phyloP scores from a whole-genome alignment of 2,113 vertebrate genomes.

The Crypturellus undulatus region DNA sequence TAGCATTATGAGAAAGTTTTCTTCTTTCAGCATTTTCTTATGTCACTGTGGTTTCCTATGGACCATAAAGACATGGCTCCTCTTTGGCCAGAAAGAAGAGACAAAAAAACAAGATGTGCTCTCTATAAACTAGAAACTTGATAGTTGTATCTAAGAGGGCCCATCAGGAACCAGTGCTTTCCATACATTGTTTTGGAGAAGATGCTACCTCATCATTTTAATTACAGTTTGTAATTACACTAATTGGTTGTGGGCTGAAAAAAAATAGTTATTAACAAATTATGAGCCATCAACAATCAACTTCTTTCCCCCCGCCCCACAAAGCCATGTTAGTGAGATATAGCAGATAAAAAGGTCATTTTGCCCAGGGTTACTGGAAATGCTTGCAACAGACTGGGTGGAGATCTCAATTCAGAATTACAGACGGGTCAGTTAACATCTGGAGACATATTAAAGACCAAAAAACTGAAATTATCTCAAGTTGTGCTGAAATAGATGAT shows the following conservation, averaged over 20 bases:
- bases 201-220: not conserved
- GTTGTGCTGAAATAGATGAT: not conserved
- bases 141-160: not conserved
- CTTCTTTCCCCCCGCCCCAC: not conserved
- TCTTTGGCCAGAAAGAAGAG: not conserved
- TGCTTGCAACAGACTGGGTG: accelerated
- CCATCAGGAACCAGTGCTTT: not conserved
- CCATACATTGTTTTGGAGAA: not conserved
- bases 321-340: not conserved
- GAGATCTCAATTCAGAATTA: not conserved
- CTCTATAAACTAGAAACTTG: not conserved
- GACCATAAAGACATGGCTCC: not conserved
- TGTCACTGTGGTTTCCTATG: not conserved
- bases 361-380: not conserved
- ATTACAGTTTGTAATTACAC: not conserved
- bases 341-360: not conserved
- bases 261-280: not conserved
- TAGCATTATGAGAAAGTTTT: not conserved
- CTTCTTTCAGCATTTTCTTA: not conserved
- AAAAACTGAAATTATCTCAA: not conserved
- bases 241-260: not conserved
- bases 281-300: not conserved
- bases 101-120: not conserved
- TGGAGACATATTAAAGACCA: not conserved
- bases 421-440: not conserved